phyloP scores from a whole-genome alignment of 2,888 invertebrate species.

The Cremastinae sp. region DNA sequence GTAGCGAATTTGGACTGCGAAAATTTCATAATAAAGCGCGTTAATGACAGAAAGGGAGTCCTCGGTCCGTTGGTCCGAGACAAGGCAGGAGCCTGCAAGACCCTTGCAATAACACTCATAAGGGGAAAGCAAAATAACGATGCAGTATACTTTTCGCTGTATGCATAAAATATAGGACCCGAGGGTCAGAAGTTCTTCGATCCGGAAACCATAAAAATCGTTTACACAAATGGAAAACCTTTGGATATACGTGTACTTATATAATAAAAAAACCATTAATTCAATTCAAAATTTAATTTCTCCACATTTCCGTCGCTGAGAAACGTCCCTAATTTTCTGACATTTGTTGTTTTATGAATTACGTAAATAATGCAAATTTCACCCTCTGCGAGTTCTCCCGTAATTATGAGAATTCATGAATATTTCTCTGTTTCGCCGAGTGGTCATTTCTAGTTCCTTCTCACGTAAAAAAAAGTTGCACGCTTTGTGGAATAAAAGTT shows the following conservation, averaged over 20 bases:
- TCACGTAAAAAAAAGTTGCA: too few relatives aligned
- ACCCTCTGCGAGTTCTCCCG: too few relatives aligned
- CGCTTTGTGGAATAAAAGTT: too few relatives aligned
- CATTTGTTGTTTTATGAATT: too few relatives aligned
- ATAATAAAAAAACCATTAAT: slow-evolving; percentile 3
- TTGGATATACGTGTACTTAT: too few relatives aligned
- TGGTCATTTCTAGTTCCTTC: too few relatives aligned
- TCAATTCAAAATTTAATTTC: background rate
- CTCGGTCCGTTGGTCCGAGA: slow-evolving; percentile 41
- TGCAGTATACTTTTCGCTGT: slow-evolving; percentile 8
- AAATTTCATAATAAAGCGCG: slow-evolving; percentile 16
- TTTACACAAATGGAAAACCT: background rate
- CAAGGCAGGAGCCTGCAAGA: background rate
- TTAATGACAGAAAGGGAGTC: slow-evolving; percentile 42
- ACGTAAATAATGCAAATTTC: too few relatives aligned
- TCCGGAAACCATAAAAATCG: background rate
- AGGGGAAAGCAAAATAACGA: background rate
- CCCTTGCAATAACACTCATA: slow-evolving; percentile 15
- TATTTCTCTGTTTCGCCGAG: too few relatives aligned
- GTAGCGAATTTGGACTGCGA: background rate
- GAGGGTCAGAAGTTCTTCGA: slow-evolving; percentile 16
- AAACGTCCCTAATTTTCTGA: too few relatives aligned
- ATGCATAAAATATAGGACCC: background rate
- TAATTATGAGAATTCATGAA: too few relatives aligned
- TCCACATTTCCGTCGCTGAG: background rate